Evolutionary conservation across 2,113 vertebrate genomes (phyloP).

Genomic region (Neodontobutis hainanensis): DNA sequence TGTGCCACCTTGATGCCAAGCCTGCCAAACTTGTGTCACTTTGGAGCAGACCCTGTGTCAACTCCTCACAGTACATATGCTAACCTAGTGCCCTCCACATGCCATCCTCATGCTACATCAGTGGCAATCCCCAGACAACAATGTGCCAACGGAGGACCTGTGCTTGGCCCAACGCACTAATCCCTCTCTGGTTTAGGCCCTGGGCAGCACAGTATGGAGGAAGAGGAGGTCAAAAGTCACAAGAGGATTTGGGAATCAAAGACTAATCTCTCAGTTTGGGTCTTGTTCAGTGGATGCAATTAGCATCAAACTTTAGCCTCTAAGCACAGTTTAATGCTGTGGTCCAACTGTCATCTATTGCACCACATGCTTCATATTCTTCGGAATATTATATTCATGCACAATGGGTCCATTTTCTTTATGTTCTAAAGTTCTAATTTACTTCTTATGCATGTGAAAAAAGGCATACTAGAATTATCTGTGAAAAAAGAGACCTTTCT

Average conservation of each 20-base stretch:
- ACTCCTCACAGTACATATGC: constrained; percentile 64
- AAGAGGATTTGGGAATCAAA: constrained; percentile 55
- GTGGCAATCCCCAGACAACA: constrained; percentile 62
- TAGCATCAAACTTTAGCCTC: constrained; percentile 62
- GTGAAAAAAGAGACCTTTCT: no score
- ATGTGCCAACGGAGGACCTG: constrained; percentile 59
- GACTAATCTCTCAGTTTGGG: constrained; percentile 58
- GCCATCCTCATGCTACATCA: constrained; percentile 67
- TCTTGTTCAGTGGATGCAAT: constrained; percentile 72
- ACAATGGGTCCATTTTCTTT: no score
- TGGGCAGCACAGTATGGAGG: constrained; percentile 35
- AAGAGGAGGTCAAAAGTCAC: constrained; percentile 63
- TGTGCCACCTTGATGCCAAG: constrained; percentile 64
- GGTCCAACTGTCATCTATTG: constrained; percentile 50
- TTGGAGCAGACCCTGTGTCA: constrained; percentile 65
- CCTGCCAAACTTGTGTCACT: constrained; percentile 75
- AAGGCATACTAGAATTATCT: no score
- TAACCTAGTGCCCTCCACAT: constrained; percentile 68
- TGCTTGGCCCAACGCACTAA: constrained; percentile 35
- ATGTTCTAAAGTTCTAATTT: no score
- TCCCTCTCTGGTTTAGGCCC: constrained; percentile 24
- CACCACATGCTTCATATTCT: not conserved
- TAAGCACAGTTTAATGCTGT: constrained; percentile 58
- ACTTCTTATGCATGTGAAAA: no score
- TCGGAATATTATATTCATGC: no score